Percentiles rank a stretch among this genome's conserved stretches.
phyloP scores from a whole-genome alignment of 2,888 invertebrate species.

The Ochropleura plecta region DNA sequence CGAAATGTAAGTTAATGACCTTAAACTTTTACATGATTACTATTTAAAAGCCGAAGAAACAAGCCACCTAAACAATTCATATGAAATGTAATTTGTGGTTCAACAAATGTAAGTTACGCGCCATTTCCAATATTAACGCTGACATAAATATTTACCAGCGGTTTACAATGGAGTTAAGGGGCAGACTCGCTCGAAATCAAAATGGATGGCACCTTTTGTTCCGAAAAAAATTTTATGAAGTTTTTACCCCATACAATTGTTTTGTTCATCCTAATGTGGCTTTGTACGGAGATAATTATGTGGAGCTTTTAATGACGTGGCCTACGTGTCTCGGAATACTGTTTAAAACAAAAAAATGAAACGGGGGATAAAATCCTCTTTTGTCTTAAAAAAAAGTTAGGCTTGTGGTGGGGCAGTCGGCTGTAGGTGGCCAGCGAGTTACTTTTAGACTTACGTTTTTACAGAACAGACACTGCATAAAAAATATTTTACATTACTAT shows the following conservation, averaged over 20 bases:
- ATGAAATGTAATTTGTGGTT: conserved; percentile 35
- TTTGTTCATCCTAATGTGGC: conserved; percentile 35
- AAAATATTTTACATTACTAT: too few species aligned
- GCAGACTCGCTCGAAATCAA: conserved; percentile 12
- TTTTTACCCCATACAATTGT: conserved; percentile 29
- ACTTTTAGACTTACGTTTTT: too few species aligned
- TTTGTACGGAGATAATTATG: conserved; percentile 21
- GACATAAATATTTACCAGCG: conserved; percentile 51
- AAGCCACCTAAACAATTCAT: conserved; percentile 12
- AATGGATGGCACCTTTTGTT: conserved; percentile 26
- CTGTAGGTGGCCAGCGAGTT: too few species aligned
- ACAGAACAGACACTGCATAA: too few species aligned
- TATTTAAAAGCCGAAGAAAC: conserved; percentile 2
- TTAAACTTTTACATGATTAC: neutral
- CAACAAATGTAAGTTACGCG: conserved; percentile 39
- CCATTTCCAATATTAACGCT: conserved; percentile 47
- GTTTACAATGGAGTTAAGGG: conserved; percentile 56
- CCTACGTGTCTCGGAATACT: neutral
- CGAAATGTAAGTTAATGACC: neutral
- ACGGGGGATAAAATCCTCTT: neutral
- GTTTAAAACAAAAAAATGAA: neutral
- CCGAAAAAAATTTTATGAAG: neutral
- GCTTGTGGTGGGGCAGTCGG: too few species aligned
- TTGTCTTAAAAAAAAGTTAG: too few species aligned
- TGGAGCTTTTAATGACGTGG: conserved; percentile 38